phyloP scores from a whole-genome alignment of 2,888 invertebrate species.

The Melinaea marsaeus region DNA sequence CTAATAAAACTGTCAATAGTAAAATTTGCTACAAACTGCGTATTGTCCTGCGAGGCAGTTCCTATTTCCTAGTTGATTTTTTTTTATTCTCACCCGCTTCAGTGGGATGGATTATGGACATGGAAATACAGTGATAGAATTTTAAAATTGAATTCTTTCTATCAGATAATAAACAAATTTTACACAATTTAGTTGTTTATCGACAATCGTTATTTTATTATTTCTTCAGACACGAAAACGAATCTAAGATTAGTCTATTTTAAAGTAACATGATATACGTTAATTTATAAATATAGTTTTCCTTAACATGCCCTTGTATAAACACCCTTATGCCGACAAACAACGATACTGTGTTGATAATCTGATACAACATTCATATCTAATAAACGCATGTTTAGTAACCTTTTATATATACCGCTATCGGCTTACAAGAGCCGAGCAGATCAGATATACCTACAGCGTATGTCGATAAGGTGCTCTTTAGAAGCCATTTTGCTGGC shows the following conservation, averaged over 20 bases:
- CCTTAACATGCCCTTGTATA: conserved; percentile 9
- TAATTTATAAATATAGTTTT: neutral
- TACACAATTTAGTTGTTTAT: too few species aligned
- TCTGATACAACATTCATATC: conserved; percentile 70
- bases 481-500: neutral
- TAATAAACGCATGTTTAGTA: conserved; percentile 70
- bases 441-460: conserved; percentile 49
- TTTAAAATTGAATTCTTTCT: neutral
- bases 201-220: too few species aligned
- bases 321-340: conserved; percentile 42
- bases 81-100: conserved; percentile 5
- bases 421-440: conserved; percentile 55
- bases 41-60: conserved; percentile 5
- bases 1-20: conserved; percentile 3
- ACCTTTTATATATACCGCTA: conserved; percentile 71
- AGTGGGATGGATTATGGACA: conserved; percentile 3
- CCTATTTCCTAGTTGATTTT: conserved; percentile 1
- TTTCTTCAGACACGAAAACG: too few species aligned
- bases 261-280: too few species aligned
- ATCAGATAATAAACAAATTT: neutral
- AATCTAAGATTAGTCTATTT: too few species aligned
- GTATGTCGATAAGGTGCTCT: conserved; percentile 9
- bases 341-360: conserved; percentile 56
- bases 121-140: conserved; percentile 5
- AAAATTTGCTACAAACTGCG: neutral